Evolutionary conservation across 2,797 vertebrate species (phyloP), one percentile per base, ranked within the genome.

Genomic region (Dryobates pubescens): DNA sequence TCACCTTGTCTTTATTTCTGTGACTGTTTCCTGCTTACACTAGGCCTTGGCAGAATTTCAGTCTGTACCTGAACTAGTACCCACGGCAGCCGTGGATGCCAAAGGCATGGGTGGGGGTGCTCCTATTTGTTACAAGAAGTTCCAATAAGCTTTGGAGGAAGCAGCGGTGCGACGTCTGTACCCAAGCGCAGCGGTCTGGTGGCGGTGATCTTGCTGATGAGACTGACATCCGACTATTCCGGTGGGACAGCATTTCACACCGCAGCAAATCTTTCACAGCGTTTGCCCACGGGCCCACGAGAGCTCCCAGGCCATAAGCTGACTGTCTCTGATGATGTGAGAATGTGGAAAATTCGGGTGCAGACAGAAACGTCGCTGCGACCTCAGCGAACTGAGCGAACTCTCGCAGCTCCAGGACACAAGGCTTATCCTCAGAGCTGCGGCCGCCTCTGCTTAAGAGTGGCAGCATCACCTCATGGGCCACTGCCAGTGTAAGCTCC

Each of bases 141-240:
- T 29, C 67, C 45, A 11, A 10, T 0, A 15, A 18, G 51, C 58
- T 57, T 6, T 2, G 49, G 26, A 19, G 26, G 43, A 4, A n/a
- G 38, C 45, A 20, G 71, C 29, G 36, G 36, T 0, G 14, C 61
- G 1, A 3, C 3, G 18, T 6, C 38, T 9, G 9, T 2, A 13
- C 38, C 2, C 79, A 15, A 20, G 27, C 30, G 4, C 4, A 3
- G 32, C 2, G 3, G 19, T 0, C 14, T 7, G 5, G 4, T 1
- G 11, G 2, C n/a, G 1, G 17, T 1, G 63, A 32, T 3, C 3
- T 13, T 7, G 24, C 29, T 2, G 58, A 27, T 1, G 26, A 27
- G n/a, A 9, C 23, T 0, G 6, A 34, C 10, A 9, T 3, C 10
- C 2, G 20, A 1, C 43, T 5, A 3, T 5, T 4, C 15, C 1